phyloP scores from a whole-genome alignment of 2,797 vertebrate genomes.

The Protosalanx chinensis region DNA sequence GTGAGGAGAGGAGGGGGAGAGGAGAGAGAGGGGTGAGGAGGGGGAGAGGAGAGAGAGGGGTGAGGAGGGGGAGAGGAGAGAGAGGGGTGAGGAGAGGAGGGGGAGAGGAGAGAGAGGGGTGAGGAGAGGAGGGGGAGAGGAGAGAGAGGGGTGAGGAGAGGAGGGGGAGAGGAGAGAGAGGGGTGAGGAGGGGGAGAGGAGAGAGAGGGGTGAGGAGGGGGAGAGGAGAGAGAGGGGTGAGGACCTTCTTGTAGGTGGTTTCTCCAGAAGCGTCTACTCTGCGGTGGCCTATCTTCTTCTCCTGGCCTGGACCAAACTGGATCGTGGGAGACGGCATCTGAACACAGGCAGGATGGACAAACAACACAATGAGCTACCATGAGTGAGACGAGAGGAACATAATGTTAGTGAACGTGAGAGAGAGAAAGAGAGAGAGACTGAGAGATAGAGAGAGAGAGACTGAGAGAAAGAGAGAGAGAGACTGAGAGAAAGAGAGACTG shows the following conservation, averaged over 20 bases:
- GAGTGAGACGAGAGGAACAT: not conserved
- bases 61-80: not conserved
- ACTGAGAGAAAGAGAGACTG: not conserved
- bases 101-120: not conserved
- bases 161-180: conserved; percentile 28
- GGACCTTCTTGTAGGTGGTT: conserved; percentile 96
- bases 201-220: not conserved
- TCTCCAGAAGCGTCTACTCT: conserved; percentile 92
- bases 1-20: conserved; percentile 20
- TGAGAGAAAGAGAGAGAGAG: not conserved
- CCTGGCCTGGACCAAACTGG: conserved; percentile 72
- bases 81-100: not conserved
- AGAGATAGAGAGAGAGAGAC: not conserved
- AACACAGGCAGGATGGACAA: not conserved
- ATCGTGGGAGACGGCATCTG: conserved; percentile 74
- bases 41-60: too few relatives aligned
- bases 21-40: not conserved
- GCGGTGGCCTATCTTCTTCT: conserved; percentile 93
- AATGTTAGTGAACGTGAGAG: not conserved
- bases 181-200: not conserved
- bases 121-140: not conserved
- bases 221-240: not conserved
- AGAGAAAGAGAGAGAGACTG: conserved; percentile 5
- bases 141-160: not conserved
- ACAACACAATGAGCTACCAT: not conserved